Evolutionary conservation across 1,140 invertebrate species (phyloP), one percentile per base, ranked within the genome.

Genomic region (Lepeophtheirus salmonis): DNA sequence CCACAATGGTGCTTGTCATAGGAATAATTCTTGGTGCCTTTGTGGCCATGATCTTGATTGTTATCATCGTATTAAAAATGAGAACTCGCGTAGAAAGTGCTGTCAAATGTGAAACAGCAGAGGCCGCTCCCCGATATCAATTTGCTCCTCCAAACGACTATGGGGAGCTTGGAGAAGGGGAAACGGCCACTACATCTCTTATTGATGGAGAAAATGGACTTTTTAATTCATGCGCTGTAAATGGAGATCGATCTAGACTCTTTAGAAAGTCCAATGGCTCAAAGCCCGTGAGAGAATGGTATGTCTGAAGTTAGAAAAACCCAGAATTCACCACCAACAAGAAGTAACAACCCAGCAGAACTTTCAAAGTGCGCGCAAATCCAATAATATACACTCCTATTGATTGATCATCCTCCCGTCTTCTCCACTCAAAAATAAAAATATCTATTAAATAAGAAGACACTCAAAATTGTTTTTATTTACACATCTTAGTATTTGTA

Each of bases 231-330:
- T 17, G 49, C 17, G 59, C 59, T 3, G 13, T 53, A 2, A 25
- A 24, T 55, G 59, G 59, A 2, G 59, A 61, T 16, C 59, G 59
- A n/a, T 54, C 59, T n/a, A 52, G 50, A 50, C 50, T 61, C 4
- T 61, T 61, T 26, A 25, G 49, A 13, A 61, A 61, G 25, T 54
- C 59, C 18, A 61, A 61, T 61, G 49, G 59, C 6, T 54, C 48
- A 12, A 61, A 61, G 20, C 59, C 59, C 12, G 59, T 61, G 12
- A 49, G 59, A 30, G 59, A 61, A 24, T 61, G 59, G 59, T 61
- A 61, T 53, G 59, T 61, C 14, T 61, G 49, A 61, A 23, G 26
- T 12, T 16, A 16, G 10, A 41, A 41, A 41, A n/a, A n/a, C n/a
- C n/a, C n/a, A n/a, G n/a, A n/a, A n/a, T n/a, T n/a, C n/a, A n/a